These are phyloP conservation scores for Melikaiella ostensackeni DNA, from an alignment of 2,888 invertebrate genomes.

Conservation along the genomic window DNA sequence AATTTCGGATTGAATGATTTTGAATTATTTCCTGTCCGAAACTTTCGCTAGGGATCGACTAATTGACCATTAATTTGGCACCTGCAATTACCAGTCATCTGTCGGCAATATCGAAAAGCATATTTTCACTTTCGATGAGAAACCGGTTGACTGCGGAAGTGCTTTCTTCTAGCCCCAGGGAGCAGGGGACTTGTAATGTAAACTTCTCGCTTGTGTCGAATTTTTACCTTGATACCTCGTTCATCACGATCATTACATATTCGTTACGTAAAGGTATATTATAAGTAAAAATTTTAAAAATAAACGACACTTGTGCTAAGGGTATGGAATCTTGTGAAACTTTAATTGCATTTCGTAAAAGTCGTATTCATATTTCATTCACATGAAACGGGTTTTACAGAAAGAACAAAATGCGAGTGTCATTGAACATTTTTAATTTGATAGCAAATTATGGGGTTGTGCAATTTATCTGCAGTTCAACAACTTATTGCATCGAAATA, in stretches of 20 bases:
- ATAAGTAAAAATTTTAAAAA: constrained; percentile 3
- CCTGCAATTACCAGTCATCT: neutral
- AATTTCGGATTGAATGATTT: too few relatives aligned
- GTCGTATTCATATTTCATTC: neutral
- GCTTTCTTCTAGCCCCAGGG: constrained; percentile 39
- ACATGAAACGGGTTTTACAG: neutral
- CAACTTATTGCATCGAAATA: neutral
- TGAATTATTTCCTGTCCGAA: neutral
- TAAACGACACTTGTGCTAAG: neutral
- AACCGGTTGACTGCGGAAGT: constrained; percentile 36
- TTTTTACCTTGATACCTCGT: constrained; percentile 31
- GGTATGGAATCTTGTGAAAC: neutral
- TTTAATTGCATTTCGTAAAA: neutral
- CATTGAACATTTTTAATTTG: neutral
- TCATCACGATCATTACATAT: constrained; percentile 1
- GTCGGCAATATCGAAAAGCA: constrained; percentile 9
- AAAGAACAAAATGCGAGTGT: neutral
- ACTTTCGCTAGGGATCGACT: neutral
- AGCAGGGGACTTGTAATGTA: constrained; percentile 6
- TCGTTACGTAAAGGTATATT: constrained; percentile 19
- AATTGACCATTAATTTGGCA: neutral
- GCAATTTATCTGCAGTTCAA: neutral
- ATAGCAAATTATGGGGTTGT: neutral
- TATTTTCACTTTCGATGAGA: constrained; percentile 37
- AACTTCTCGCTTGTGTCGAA: constrained; percentile 23